phyloP scores from a whole-genome alignment of 2,888 invertebrate genomes.

The Tupiocoris notatus region DNA sequence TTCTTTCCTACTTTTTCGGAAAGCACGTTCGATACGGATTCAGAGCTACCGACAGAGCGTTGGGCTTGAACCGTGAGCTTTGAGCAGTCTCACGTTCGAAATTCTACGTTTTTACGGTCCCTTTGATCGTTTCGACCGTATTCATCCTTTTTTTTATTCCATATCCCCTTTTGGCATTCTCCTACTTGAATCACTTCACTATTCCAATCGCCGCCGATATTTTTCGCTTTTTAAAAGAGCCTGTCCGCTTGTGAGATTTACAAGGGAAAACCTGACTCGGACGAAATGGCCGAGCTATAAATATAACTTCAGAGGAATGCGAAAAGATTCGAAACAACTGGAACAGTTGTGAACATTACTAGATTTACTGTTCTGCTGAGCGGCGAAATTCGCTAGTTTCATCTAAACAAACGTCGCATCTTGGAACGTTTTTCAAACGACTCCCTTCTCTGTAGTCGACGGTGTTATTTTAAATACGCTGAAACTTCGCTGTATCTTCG shows the following conservation, averaged over 20 bases:
- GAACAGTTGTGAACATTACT: background rate
- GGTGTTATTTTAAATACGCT: no score
- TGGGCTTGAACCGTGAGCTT: background rate
- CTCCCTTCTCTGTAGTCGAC: no score
- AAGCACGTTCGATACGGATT: background rate
- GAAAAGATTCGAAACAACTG: background rate
- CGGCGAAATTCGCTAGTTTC: no score
- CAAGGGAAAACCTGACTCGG: background rate
- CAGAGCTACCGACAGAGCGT: background rate
- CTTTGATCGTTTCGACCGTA: background rate
- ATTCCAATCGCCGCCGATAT: background rate
- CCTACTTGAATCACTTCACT: background rate
- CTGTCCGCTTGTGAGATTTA: background rate
- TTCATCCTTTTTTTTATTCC: background rate
- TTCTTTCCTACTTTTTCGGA: background rate
- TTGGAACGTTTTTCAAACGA: no score
- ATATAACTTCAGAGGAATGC: background rate
- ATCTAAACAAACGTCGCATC: no score
- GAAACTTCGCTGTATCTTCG: no score
- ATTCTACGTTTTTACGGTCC: background rate
- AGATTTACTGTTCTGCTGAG: background rate
- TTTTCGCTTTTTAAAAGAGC: background rate
- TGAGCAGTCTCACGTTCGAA: background rate
- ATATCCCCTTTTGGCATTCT: background rate
- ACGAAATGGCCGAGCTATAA: background rate